These are phyloP conservation scores for Oryzias sinensis DNA, from an alignment of 2,797 vertebrate species.

Conservation along the genomic window DNA sequence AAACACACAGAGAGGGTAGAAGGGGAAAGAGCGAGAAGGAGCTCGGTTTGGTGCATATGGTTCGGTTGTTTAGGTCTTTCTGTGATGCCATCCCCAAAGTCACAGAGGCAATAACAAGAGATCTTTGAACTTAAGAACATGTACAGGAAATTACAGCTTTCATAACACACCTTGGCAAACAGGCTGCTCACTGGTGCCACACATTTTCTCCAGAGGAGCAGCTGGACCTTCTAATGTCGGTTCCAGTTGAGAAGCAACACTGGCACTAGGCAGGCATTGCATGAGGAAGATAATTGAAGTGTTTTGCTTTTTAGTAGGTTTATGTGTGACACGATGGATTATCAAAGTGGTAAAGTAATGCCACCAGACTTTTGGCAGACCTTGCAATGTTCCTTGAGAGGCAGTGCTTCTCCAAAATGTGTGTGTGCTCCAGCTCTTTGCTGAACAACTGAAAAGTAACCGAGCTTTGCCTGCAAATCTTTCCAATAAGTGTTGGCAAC, in stretches of 20 bases:
- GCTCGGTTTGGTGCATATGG: constrained; percentile 44
- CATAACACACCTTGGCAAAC: constrained; percentile 49
- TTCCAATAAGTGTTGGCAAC: constrained; percentile 37
- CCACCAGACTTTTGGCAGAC: constrained; percentile 55
- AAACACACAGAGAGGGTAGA: constrained; percentile 44
- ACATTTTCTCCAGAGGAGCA: constrained; percentile 45
- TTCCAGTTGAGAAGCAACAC: constrained; percentile 59
- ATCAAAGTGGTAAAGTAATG: constrained; percentile 58
- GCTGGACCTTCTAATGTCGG: constrained; percentile 49
- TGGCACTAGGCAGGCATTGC: constrained; percentile 58
- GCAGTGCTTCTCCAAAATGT: constrained; percentile 54
- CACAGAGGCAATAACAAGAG: constrained; percentile 55
- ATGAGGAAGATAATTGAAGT: constrained; percentile 60
- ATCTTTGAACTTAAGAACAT: constrained; percentile 48
- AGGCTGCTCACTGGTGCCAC: constrained; percentile 46
- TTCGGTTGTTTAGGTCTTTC: constrained; percentile 64
- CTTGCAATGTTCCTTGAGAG: constrained; percentile 48
- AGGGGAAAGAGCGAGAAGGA: constrained; percentile 62
- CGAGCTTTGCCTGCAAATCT: constrained; percentile 22
- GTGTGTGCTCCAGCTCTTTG: constrained; percentile 53
- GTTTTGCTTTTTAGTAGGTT: constrained; percentile 47
- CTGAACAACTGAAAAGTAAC: constrained; percentile 53
- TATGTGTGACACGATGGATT: constrained; percentile 52
- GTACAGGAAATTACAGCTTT: constrained; percentile 66
- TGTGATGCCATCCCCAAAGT: constrained; percentile 64